phyloP scores from a whole-genome alignment of 1,140 invertebrate genomes.

The Dolichoris vasculosae region DNA sequence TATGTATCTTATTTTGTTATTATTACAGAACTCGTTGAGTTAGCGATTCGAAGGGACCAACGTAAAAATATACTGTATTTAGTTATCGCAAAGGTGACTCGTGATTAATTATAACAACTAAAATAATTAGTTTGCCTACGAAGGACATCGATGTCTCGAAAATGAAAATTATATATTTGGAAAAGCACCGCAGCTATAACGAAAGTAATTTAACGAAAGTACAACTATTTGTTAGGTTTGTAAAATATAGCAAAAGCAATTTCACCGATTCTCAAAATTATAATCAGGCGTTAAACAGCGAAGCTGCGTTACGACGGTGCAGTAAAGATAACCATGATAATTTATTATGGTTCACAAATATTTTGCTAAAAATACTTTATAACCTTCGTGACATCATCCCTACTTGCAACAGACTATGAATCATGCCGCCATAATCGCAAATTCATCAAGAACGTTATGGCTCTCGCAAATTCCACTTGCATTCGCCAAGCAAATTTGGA shows the following conservation, averaged over 20 bases:
- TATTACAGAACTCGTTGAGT: too few relatives aligned
- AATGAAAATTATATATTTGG: not conserved
- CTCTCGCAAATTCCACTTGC: not conserved
- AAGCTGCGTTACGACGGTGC: not conserved
- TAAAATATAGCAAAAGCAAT: too few relatives aligned
- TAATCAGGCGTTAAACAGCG: not conserved
- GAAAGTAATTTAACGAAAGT: too few relatives aligned
- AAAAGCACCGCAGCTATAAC: not conserved
- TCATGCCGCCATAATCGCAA: constrained; percentile 15
- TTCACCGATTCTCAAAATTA: not conserved
- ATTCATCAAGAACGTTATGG: not conserved
- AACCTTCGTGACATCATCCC: constrained; percentile 8
- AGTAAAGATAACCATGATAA: not conserved
- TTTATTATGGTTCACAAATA: constrained; percentile 3
- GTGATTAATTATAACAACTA: not conserved
- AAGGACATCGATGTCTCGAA: not conserved
- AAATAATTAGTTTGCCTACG: not conserved
- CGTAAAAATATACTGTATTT: not conserved
- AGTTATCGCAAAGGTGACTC: not conserved
- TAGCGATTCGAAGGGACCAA: too few relatives aligned
- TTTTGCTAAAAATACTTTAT: constrained; percentile 39
- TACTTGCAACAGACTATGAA: constrained; percentile 11
- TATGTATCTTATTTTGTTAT: too few relatives aligned
- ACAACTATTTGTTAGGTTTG: too few relatives aligned
- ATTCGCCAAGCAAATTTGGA: too few relatives aligned